Evolutionary conservation across 2,113 vertebrate genomes (phyloP), one percentile per base, ranked within the genome.

Genomic region (Cryptotis parvus): DNA sequence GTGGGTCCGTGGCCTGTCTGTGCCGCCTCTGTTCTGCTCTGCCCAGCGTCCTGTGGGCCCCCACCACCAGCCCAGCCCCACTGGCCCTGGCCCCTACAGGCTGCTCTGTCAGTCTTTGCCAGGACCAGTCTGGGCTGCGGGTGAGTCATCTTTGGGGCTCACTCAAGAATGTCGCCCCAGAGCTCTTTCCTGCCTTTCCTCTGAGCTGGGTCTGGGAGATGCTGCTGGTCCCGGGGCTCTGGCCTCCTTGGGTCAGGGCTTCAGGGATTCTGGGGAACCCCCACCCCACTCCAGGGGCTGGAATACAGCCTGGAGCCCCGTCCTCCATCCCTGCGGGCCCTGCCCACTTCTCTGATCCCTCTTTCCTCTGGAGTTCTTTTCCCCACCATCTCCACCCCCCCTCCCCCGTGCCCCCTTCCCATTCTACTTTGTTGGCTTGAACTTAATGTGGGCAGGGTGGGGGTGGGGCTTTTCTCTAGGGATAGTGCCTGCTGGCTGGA

Each of bases 101-200:
- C 52, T 12, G 0, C 22, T 66, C 93, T 39, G 39, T 49, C 14
- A 58, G 55, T n/a, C n/a, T n/a, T n/a, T n/a, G n/a, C n/a, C n/a
- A n/a, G n/a, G n/a, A n/a, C n/a, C n/a, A n/a, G n/a, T 58, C 20
- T 58, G 55, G 1, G 74, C 24, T 0, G n/a, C n/a, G 0, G 5
- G 69, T 93, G 94, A 94, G 65, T 92, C 94, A 84, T 73, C 58
- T 65, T 45, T 87, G 91, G 74, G 86, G 27, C 61, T 61, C 0
- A n/a, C 41, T 91, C 94, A 91, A 39, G 89, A 94, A 91, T 77
- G 68, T 68, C 0, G 1, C 52, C 84, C 12, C 2, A 9, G 61
- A n/a, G 6, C 45, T 80, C 66, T n/a, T 65, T 45, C 76, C 63
- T 24, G 70, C 81, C 68, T 43, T 35, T 31, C 0, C 80, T 63